Evolutionary conservation across 2,888 invertebrate species (phyloP).

Genomic region (Bellardia pandia): DNA sequence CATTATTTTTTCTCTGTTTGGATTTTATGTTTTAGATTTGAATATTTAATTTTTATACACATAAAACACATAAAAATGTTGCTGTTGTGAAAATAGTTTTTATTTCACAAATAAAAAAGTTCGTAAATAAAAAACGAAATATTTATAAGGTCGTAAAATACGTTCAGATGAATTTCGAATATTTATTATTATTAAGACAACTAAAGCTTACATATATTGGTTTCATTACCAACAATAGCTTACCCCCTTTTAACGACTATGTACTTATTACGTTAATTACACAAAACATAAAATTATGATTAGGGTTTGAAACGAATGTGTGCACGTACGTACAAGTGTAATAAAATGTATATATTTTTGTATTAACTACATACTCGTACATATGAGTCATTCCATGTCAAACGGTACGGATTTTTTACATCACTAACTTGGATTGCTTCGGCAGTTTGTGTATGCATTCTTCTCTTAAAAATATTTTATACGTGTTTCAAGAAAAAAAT

Average conservation of each 20-base stretch:
- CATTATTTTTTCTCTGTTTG: neutral
- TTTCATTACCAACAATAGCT: neutral
- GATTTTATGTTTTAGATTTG: constrained; percentile 13
- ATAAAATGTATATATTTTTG: neutral
- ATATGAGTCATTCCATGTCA: too few relatives aligned
- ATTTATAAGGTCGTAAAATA: constrained; percentile 43
- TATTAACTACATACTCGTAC: neutral
- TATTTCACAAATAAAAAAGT: constrained; percentile 38
- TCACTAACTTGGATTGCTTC: too few relatives aligned
- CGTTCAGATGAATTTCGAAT: constrained; percentile 1
- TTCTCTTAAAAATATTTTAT: too few relatives aligned
- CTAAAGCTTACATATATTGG: constrained; percentile 6
- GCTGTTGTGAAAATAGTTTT: constrained; percentile 6
- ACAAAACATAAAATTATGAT: constrained; percentile 21
- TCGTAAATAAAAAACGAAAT: constrained; percentile 29
- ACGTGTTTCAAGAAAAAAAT: too few relatives aligned
- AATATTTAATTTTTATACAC: constrained; percentile 34
- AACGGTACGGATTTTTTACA: too few relatives aligned
- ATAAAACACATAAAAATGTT: constrained; percentile 3
- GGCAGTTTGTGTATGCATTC: too few relatives aligned
- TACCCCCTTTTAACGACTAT: neutral
- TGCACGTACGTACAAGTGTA: neutral
- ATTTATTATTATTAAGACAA: constrained; percentile 8
- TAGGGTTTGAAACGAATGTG: neutral
- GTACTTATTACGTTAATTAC: constrained; percentile 17